Percentiles rank a stretch among this genome's conserved stretches.
These are phyloP conservation scores for Harpalus rufipes DNA, from an alignment of 2,888 invertebrate species.

Conservation along the genomic window DNA sequence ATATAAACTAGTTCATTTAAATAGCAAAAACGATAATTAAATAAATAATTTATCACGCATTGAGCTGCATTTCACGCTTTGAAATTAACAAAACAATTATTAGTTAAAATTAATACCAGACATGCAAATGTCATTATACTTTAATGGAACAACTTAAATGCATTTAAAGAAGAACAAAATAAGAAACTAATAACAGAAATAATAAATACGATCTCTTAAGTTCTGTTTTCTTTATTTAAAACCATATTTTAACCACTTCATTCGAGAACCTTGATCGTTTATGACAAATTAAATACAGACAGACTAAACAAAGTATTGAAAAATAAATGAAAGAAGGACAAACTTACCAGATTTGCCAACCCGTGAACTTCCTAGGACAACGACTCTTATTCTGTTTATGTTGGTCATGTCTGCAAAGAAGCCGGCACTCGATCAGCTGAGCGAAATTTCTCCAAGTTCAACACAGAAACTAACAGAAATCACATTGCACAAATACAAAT, in stretches of 20 bases:
- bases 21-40: no score
- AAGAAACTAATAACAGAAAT: no score
- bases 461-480: constrained; percentile 40
- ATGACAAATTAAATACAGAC: not conserved
- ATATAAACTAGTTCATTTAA: no score
- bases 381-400: constrained; percentile 88
- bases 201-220: no score
- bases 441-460: constrained; percentile 64
- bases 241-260: not conserved
- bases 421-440: constrained; percentile 63
- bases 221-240: not conserved
- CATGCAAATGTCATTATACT: constrained; percentile 30
- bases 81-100: not conserved
- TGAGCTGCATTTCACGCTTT: not conserved
- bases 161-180: no score
- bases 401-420: constrained; percentile 81
- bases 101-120: not conserved
- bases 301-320: not conserved
- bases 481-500: constrained; percentile 59
- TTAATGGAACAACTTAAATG: no score
- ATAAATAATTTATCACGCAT: not conserved
- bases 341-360: constrained; percentile 88
- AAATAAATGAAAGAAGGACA: constrained; percentile 7
- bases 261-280: not conserved
- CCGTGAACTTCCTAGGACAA: constrained; percentile 87